Conservation (phyloP, 2,888 invertebrate species). For the Drosophila neutralis region DNA sequence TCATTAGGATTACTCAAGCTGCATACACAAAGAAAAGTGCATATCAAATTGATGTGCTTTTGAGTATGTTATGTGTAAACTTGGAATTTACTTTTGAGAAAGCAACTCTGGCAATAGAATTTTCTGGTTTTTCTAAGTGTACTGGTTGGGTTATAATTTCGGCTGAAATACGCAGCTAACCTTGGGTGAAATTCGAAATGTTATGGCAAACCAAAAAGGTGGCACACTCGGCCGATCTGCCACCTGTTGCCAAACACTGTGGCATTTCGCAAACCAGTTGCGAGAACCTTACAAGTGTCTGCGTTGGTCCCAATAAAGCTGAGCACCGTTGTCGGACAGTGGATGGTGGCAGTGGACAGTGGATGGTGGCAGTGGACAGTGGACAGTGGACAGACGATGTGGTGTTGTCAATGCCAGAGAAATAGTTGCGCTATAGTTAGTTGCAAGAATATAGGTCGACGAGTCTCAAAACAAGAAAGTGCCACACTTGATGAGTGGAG, state of each 20-base stretch:
- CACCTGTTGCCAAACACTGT: slow-evolving; percentile 54
- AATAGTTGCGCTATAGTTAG: slow-evolving; percentile 57
- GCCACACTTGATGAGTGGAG: slow-evolving; percentile 15
- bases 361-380: not conserved
- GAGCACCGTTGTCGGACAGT: slow-evolving; percentile 26
- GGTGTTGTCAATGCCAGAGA: slow-evolving; percentile 42
- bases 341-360: not conserved
- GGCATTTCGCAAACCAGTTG: slow-evolving; percentile 49
- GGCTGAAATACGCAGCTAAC: slow-evolving; percentile 21
- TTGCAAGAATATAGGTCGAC: slow-evolving; percentile 70
- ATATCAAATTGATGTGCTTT: not conserved
- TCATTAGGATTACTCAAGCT: not conserved
- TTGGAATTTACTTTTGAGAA: not conserved
- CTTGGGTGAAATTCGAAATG: slow-evolving; percentile 49
- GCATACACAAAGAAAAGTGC: not conserved
- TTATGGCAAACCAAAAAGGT: slow-evolving; percentile 25
- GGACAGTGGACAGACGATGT: slow-evolving; percentile 27
- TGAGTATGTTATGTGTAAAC: not conserved
- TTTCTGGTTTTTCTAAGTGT: not conserved
- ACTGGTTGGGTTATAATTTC: slow-evolving; percentile 4
- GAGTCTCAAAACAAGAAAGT: slow-evolving; percentile 70
- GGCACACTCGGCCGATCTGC: slow-evolving; percentile 15
- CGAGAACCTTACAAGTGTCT: slow-evolving; percentile 47
- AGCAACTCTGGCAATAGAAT: too few species aligned
- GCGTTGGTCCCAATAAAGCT: slow-evolving; percentile 43